Evolutionary conservation across 35 echinoderm and acorn worm species (phyloP).

Genomic region (Apostichopus californicus): DNA sequence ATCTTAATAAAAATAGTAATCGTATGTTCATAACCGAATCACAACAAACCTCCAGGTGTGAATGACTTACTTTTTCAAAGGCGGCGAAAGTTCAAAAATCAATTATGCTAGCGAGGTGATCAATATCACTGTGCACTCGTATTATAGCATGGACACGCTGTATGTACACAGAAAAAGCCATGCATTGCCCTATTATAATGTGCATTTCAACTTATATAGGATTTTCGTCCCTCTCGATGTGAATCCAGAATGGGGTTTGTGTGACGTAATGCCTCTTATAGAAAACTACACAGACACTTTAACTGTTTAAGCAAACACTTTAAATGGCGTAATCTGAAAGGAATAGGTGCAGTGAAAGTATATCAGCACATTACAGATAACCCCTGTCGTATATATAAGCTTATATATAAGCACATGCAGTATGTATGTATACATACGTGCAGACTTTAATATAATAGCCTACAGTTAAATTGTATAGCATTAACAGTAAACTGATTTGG

Average conservation of each 20-base stretch:
- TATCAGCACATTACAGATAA: too few species aligned
- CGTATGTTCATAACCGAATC: conserved; percentile 19
- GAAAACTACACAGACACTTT: not conserved
- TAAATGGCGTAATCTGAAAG: not conserved
- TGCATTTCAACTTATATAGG: too few species aligned
- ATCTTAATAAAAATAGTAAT: conserved; percentile 4
- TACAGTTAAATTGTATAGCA: too few species aligned
- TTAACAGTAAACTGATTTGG: too few species aligned
- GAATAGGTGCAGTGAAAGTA: not conserved
- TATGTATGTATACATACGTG: too few species aligned
- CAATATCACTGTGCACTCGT: not conserved
- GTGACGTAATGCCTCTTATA: too few species aligned
- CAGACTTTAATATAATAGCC: too few species aligned
- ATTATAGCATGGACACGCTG: not conserved
- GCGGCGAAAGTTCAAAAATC: not conserved
- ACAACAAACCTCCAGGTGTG: conserved; percentile 38
- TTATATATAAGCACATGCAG: too few species aligned
- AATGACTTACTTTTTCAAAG: conserved; percentile 11
- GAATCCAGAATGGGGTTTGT: too few species aligned
- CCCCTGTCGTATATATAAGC: too few species aligned
- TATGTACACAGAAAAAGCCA: not conserved
- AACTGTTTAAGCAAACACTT: not conserved
- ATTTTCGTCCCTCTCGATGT: too few species aligned
- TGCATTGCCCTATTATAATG: too few species aligned
- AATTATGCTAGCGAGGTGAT: not conserved